Evolutionary conservation across 2,888 invertebrate species (phyloP).

Genomic region (Charanyca ferruginea): DNA sequence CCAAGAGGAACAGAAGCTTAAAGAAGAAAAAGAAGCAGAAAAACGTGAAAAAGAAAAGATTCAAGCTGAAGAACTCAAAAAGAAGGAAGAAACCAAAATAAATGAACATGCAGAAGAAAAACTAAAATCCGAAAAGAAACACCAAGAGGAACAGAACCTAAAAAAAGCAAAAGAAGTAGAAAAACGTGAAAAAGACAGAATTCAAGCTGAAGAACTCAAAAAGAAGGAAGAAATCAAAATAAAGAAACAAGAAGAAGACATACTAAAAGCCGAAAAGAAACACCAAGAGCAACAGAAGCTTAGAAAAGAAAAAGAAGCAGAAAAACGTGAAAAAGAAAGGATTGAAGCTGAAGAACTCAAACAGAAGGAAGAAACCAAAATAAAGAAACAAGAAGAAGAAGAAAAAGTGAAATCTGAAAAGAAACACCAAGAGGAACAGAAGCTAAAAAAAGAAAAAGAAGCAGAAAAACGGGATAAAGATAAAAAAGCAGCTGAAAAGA

Average conservation of each 20-base stretch:
- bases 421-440: slow-evolving; percentile 15
- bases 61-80: slow-evolving; percentile 10
- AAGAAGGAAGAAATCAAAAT: slow-evolving; percentile 16
- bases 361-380: slow-evolving; percentile 15
- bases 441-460: slow-evolving; percentile 15
- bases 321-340: slow-evolving; percentile 30
- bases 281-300: too few relatives aligned
- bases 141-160: slow-evolving; percentile 5
- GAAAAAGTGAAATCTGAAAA: slow-evolving; percentile 14
- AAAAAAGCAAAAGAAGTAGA: slow-evolving; percentile 16
- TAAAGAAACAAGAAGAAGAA: slow-evolving; percentile 14
- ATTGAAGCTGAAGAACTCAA: slow-evolving; percentile 9
- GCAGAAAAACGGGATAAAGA: slow-evolving; percentile 13
- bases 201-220: slow-evolving; percentile 11
- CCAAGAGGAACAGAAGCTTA: too few relatives aligned
- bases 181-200: slow-evolving; percentile 18
- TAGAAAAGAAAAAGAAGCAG: too few relatives aligned
- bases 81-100: slow-evolving; percentile 13
- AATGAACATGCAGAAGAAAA: slow-evolving; percentile 14
- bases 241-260: slow-evolving; percentile 25
- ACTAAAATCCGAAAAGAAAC: slow-evolving; percentile 16
- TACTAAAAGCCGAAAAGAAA: too few relatives aligned
- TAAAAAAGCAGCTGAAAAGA: slow-evolving; percentile 26
- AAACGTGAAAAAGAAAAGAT: slow-evolving; percentile 17
- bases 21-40: too few relatives aligned